A percentile compares a stretch with the other conserved stretches of the same genome.
phyloP scores from a whole-genome alignment of 2,888 invertebrate species.

The Caenorhabditis wallacei region DNA sequence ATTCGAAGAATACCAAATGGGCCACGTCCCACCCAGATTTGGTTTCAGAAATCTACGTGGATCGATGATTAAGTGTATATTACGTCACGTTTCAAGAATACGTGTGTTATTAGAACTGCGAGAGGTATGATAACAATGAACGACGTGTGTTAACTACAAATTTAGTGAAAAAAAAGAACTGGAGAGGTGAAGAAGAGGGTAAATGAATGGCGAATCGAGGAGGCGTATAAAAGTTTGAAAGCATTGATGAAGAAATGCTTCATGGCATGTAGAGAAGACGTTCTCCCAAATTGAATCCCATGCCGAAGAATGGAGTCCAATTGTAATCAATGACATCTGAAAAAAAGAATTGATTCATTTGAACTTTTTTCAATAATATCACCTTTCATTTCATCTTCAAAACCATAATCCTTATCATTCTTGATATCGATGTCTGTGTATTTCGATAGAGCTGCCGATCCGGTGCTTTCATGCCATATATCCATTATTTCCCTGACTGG shows the following conservation, averaged over 20 bases:
- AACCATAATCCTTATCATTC: background rate
- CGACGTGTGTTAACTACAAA: background rate
- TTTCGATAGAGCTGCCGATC: background rate
- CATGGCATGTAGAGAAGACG: conserved; percentile 43
- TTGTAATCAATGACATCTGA: conserved; percentile 3
- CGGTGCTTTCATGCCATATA: conserved; percentile 11
- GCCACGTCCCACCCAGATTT: too few species aligned
- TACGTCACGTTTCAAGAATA: background rate
- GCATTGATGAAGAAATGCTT: background rate
- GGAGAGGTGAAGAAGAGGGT: background rate
- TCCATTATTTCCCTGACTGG: conserved; percentile 36
- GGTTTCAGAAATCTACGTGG: background rate
- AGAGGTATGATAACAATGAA: conserved; percentile 8
- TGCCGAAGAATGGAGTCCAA: conserved; percentile 60
- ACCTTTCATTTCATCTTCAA: background rate
- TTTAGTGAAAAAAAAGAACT: background rate
- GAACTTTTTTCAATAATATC: background rate
- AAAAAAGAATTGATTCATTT: background rate
- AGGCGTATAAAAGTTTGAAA: background rate
- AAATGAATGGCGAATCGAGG: background rate
- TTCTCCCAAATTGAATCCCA: conserved; percentile 62
- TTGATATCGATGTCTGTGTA: background rate
- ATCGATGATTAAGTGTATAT: too few species aligned
- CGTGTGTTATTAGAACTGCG: background rate
- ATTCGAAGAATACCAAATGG: too few species aligned